Evolutionary conservation across 2,797 vertebrate genomes (phyloP).

Genomic region (Chrosomus eos): DNA sequence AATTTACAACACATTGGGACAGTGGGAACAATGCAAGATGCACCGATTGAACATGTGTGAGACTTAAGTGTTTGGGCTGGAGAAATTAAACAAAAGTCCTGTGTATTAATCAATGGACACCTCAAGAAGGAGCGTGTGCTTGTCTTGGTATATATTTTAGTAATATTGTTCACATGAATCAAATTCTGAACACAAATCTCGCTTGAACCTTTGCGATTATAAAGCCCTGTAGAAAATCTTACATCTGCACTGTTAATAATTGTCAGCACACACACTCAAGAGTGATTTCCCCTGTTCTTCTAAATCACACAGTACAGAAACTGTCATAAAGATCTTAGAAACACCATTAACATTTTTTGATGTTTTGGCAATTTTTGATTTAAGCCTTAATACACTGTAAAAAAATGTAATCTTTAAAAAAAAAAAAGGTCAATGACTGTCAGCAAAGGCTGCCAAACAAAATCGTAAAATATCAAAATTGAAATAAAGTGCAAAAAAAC

Average conservation of each 20-base stretch:
- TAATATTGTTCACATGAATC: not conserved
- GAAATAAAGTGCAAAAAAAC: too few relatives aligned
- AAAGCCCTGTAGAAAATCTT: not conserved
- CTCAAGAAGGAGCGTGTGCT: not conserved
- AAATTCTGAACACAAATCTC: not conserved
- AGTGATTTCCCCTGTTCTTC: not conserved
- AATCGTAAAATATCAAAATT: too few relatives aligned
- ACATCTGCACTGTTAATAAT: not conserved
- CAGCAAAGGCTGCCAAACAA: too few relatives aligned
- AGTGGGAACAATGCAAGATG: not conserved
- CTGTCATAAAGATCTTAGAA: not conserved
- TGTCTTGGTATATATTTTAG: not conserved
- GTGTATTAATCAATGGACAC: not conserved
- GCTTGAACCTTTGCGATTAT: not conserved
- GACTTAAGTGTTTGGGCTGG: not conserved
- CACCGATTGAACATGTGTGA: not conserved
- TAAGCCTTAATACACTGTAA: not conserved
- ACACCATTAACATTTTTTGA: not conserved
- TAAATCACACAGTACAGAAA: not conserved
- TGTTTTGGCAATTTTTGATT: not conserved
- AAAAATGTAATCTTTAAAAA: too few relatives aligned
- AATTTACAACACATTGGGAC: not conserved
- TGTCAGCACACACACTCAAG: not conserved
- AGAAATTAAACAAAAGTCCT: not conserved
- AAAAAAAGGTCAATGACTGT: too few relatives aligned